Evolutionary conservation across 2,888 invertebrate species (phyloP).

Genomic region (Helleia helle): DNA sequence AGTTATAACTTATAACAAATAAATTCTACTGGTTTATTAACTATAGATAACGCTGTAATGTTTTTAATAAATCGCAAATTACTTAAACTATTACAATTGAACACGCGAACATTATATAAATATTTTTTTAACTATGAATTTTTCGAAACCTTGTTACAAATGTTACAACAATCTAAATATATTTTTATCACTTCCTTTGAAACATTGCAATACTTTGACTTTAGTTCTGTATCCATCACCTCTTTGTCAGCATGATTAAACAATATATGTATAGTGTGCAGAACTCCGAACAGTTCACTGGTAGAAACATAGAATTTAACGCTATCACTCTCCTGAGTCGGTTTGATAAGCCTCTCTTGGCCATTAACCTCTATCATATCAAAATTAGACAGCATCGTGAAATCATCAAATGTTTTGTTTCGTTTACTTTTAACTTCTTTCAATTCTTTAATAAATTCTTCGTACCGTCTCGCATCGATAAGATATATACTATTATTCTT

Average conservation of each 20-base stretch:
- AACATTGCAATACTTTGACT: constrained; percentile 52
- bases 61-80: too few relatives aligned
- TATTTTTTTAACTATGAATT: too few relatives aligned
- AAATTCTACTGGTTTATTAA: too few relatives aligned
- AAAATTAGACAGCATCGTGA: constrained; percentile 45
- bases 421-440: constrained; percentile 36
- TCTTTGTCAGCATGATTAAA: constrained; percentile 42
- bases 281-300: constrained; percentile 44
- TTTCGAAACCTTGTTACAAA: constrained; percentile 37
- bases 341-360: constrained; percentile 39
- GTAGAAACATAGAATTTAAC: constrained; percentile 45
- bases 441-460: constrained; percentile 44
- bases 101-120: too few relatives aligned
- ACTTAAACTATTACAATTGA: too few relatives aligned
- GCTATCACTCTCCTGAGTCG: constrained; percentile 29
- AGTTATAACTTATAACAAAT: too few relatives aligned
- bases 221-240: constrained; percentile 40
- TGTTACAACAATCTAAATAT: constrained; percentile 43
- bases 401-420: constrained; percentile 44
- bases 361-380: constrained; percentile 37
- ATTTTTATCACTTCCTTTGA: constrained; percentile 52
- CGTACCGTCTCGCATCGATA: constrained; percentile 34
- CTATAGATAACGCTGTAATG: too few relatives aligned
- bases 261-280: constrained; percentile 53
- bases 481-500: constrained; percentile 44